Percentiles rank a stretch among this genome's conserved stretches.
Evolutionary conservation across 2,113 vertebrate genomes (phyloP).

Genomic region (Apodemus speciosus): DNA sequence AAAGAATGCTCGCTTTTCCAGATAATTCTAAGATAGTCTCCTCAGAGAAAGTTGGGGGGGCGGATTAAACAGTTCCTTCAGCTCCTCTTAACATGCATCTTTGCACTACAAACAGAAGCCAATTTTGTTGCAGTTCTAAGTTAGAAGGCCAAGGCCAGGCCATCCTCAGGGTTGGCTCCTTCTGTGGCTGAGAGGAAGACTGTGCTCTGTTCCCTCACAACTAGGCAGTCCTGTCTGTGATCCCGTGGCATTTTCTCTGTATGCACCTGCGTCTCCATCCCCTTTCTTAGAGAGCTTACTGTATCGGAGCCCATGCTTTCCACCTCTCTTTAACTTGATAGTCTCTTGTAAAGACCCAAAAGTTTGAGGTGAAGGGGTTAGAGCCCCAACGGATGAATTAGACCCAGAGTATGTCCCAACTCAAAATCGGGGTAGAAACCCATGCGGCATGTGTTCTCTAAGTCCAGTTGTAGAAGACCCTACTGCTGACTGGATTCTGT

Average conservation of each 20-base stretch:
- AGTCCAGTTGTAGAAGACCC: background rate
- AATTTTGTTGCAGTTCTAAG: background rate
- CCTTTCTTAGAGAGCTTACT: background rate
- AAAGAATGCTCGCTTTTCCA: background rate
- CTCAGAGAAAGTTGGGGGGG: background rate
- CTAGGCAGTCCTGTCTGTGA: background rate
- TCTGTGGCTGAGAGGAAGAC: background rate
- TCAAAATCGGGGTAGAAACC: constrained; percentile 18
- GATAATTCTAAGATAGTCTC: background rate
- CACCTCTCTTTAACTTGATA: background rate
- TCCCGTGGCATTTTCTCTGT: background rate
- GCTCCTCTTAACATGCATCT: background rate
- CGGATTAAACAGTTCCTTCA: background rate
- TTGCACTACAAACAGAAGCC: background rate
- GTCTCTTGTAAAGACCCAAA: background rate
- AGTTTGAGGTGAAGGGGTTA: background rate
- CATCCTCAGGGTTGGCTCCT: background rate
- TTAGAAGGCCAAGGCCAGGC: background rate
- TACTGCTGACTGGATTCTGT: background rate
- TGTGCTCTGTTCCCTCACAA: background rate
- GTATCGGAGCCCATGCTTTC: background rate
- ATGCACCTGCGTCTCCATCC: background rate
- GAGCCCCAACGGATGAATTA: background rate
- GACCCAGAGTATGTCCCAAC: background rate
- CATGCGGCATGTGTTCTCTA: background rate